Base-by-base conservation (phyloP, 2,888 invertebrate species). In the Eilema griseolum region DNA sequence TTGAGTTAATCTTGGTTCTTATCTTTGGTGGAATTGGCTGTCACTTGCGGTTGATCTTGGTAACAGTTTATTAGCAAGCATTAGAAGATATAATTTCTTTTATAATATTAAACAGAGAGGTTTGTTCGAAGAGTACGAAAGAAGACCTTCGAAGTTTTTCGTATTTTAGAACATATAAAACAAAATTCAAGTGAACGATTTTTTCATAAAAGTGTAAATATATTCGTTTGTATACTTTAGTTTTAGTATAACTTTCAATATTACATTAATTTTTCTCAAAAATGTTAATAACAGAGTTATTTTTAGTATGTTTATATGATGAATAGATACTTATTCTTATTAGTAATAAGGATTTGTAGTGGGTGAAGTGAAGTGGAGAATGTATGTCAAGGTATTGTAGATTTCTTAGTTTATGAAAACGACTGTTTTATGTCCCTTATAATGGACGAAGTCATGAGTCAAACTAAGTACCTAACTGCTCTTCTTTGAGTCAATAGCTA, bases 301-400 rank as follows among this genome's bases (percentile, higher is more conserved):
- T 46, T 46, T 16, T 41, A 28, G 5, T 28, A 28, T 28, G 5
- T 28, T 28, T 28, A 28, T 28, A 3, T 28, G 28, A n/a, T n/a
- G n/a, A n/a, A 16, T 0, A 41, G 14, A 4, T 41, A 41, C 41
- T 33, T 33, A 33, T 8, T 33, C 1, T 33, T 33, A 33, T 33
- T 33, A 7, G 37, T 14, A 37, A 37, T 37, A 37, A 12, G 66
- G 70, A 77, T 73, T 41, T 16, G 1, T 16, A 16, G 76, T 62
- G 78, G 57, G 41, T 69, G 63, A 72, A 73, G 73, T 74, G 52
- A 26, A 24, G 65, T 69, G 69, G 68, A 67, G 69, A 61, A 67
- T 73, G 31, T 69, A 20, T 67, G 72, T 70, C 69, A 73, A 70
- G 72, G 60, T 64, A 26, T 61, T n/a, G 57, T 31, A 11, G 62